Evolutionary conservation across 2,888 invertebrate genomes (phyloP), one percentile per base, ranked within the genome.

Genomic region (Abrostola triplasia): DNA sequence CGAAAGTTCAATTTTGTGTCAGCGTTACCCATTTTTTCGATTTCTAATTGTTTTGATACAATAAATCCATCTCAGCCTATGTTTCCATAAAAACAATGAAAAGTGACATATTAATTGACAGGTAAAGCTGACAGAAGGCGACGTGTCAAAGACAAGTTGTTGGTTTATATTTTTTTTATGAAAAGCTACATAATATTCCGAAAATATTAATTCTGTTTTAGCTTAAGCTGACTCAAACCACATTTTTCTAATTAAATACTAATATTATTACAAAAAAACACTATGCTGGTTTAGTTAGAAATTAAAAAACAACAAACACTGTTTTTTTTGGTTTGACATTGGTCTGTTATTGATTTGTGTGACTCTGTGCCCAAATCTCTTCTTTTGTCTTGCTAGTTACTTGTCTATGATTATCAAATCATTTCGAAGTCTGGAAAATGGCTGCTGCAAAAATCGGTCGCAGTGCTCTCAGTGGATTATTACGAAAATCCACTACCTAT

Each of bases 1-100:
- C 99, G 96, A 95, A 99, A 99, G 94, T 99, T 99, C 73, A 99
- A 95, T 95, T 99, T 99, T 67, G 99, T 99, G 91, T 99, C 99
- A 67, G 98, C 97, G 95, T 99, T 99, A 81, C 99, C 99, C 99
- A 99, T 99, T 86, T 86, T 90, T 68, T 37, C 52, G 63, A 66
- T 79, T 80, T 79, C 13, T 84, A 84, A 76, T 86, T 82, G 61
- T 77, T 72, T 73, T 82, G 70, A 85, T 80, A 80, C 76, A 84
- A 67, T 83, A 84, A 86, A 89, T 82, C 87, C 92, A 93, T 92
- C 80, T 86, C 88, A 84, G 80, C 81, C 73, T 80, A 75, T 55
- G 70, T 80, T 77, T 83, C 77, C 60, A 83, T 85, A 87, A 90
- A 90, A 92, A 88, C 87, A 89, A 85, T 83, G 82, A 81, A 80